Percentiles rank a stretch among this genome's conserved stretches.
Evolutionary conservation across 2,113 vertebrate genomes (phyloP).

Genomic region (Merops nubicus): DNA sequence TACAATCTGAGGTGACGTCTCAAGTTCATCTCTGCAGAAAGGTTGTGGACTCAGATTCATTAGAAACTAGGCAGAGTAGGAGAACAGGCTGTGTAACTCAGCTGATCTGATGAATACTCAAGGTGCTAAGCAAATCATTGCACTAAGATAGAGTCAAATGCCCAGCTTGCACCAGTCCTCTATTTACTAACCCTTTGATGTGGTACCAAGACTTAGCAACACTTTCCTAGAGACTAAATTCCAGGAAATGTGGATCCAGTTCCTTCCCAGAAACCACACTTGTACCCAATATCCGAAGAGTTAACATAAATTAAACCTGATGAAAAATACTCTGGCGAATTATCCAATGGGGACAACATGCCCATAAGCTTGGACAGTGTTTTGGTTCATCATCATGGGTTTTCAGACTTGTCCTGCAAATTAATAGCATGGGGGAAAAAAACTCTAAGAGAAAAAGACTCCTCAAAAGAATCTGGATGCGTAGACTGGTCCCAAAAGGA

Average conservation of each 20-base stretch:
- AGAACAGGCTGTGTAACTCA: neutral
- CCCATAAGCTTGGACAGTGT: accelerated
- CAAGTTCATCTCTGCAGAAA: slow-evolving; percentile 20
- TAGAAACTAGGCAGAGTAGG: neutral
- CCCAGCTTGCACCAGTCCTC: neutral
- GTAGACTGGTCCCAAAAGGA: neutral
- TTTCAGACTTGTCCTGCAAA: neutral
- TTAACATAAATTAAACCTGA: neutral
- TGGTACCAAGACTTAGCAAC: neutral
- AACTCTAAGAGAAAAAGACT: neutral
- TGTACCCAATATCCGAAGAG: neutral
- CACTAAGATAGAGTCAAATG: neutral
- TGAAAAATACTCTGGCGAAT: neutral
- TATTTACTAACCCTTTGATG: neutral
- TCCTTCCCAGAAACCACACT: neutral
- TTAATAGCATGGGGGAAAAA: neutral
- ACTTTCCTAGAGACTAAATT: neutral
- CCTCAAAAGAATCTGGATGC: neutral
- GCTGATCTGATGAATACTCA: neutral
- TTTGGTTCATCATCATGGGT: neutral
- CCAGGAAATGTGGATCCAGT: neutral
- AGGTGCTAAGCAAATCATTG: neutral
- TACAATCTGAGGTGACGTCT: neutral
- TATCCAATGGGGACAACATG: neutral
- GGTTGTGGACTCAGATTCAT: neutral